Evolutionary conservation across 2,888 invertebrate species (phyloP), one percentile per base, ranked within the genome.

Genomic region (Mythimna vitellina): DNA sequence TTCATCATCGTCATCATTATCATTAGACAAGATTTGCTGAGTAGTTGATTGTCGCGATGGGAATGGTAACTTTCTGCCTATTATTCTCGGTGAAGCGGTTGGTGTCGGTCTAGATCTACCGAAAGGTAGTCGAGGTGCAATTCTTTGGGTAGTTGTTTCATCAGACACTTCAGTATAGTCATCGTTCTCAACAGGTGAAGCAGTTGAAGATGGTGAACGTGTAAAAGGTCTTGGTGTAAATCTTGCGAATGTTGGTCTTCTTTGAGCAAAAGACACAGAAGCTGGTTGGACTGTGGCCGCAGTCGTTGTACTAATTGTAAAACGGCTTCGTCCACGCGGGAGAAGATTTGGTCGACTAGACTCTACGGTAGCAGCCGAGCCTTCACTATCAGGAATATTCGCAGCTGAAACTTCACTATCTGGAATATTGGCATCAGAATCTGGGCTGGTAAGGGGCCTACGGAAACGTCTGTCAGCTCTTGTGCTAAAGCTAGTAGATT

Each of bases 191-290:
- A 87, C 84, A 32, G 73, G 62, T 57, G 86, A 67, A 3, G 82
- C 79, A 29, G 75, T 72, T 58, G 86, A 72, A 3, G 84, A 80
- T 38, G 89, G 85, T 2, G 88, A 65, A 83, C 93, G 89, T 7
- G 92, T 87, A 82, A 96, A 96, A 14, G 96, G 96, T 54, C 96
- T 90, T 20, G 96, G 96, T 9, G 95, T 89, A 76, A 96, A 96
- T 81, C 95, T 92, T 38, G 93, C 87, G 76, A 96, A 93, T 12
- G 92, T 90, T 10, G 93, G 95, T 49, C 93, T 89, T 84, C 90
- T 92, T 79, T 88, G 89, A 69, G 80, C 87, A 42, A 87, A 87
- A 6, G 77, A 65, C 17, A 65, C n/a, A 17, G 90, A 66, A 70
- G 91, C 91, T 25, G 91, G 71, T 57, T 87, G 87, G 56, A 82